Conservation (phyloP, 2,797 vertebrate genomes). For the Bryconaethiops microstoma region DNA sequence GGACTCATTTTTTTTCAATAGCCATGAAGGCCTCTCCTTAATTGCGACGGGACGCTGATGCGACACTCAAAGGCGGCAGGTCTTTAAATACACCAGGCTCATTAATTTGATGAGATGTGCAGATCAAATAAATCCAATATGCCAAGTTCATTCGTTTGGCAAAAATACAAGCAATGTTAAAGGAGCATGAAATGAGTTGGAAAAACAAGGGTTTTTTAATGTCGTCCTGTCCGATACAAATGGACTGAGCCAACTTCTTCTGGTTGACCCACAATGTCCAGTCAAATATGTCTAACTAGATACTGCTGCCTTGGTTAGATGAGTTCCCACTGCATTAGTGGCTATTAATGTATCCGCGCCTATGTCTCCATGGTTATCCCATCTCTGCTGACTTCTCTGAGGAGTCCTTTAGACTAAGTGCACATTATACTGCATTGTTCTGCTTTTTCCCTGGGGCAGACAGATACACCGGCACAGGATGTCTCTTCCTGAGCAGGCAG, state of each 20-base stretch:
- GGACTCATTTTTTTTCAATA: constrained; percentile 23
- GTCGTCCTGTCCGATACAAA: background rate
- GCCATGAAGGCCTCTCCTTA: background rate
- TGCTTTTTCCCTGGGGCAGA: constrained; percentile 30
- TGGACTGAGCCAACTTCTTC: background rate
- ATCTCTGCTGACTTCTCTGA: constrained; percentile 38
- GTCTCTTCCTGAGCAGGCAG: constrained; percentile 8
- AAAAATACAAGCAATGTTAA: background rate
- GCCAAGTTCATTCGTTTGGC: background rate
- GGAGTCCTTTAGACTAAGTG: constrained; percentile 8
- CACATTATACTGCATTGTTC: constrained; percentile 31
- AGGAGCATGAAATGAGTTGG: background rate
- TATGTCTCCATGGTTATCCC: constrained; percentile 8
- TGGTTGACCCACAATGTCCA: background rate
- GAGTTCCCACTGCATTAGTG: constrained; percentile 5
- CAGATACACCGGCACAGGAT: constrained; percentile 30
- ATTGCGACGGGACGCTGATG: background rate
- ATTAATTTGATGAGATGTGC: background rate
- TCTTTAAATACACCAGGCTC: constrained; percentile 6
- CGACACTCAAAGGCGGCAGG: background rate
- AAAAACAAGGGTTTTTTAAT: background rate
- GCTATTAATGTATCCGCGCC: constrained; percentile 12
- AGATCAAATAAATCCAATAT: background rate
- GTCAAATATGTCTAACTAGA: constrained; percentile 6
- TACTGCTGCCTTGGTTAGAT: constrained; percentile 3